A percentile compares a stretch with the other conserved stretches of the same genome.
phyloP scores from a whole-genome alignment of 92 coral and sea anemone species.

The Phenganax marumi region DNA sequence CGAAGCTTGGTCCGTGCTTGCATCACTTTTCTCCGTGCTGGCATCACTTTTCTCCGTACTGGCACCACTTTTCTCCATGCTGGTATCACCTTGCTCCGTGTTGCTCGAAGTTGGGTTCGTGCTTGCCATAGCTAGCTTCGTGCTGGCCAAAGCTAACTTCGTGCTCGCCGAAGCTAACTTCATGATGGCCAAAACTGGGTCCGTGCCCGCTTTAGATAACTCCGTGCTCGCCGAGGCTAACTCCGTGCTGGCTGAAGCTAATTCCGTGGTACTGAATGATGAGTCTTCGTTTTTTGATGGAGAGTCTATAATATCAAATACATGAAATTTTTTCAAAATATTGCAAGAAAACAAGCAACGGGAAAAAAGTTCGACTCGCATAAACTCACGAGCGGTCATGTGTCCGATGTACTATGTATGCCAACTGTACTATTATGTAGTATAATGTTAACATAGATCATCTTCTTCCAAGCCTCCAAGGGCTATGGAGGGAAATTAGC shows the following conservation, averaged over 20 bases:
- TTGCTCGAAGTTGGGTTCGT: not conserved
- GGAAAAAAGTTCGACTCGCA: no score
- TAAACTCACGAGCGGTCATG: no score
- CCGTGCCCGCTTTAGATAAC: not conserved
- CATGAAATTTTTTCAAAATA: no score
- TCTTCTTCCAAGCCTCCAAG: no score
- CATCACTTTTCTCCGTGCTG: not conserved
- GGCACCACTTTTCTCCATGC: not conserved
- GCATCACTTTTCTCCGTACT: not conserved
- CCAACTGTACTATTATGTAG: no score
- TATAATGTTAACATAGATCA: no score
- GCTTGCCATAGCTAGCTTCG: not conserved
- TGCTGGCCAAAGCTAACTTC: not conserved
- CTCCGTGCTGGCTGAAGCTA: not conserved
- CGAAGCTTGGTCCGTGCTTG: slow-evolving; percentile 2
- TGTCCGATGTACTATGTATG: no score
- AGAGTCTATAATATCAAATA: no score
- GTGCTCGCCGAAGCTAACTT: not conserved
- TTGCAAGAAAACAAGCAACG: no score
- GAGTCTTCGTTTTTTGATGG: no score
- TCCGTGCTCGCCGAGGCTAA: not conserved
- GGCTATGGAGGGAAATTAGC: no score
- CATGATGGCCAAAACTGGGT: not conserved
- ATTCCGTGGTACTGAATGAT: not conserved
- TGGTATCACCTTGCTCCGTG: not conserved